These are phyloP conservation scores for Eupelmus urozonus DNA, from an alignment of 2,888 invertebrate species.

Conservation along the genomic window DNA sequence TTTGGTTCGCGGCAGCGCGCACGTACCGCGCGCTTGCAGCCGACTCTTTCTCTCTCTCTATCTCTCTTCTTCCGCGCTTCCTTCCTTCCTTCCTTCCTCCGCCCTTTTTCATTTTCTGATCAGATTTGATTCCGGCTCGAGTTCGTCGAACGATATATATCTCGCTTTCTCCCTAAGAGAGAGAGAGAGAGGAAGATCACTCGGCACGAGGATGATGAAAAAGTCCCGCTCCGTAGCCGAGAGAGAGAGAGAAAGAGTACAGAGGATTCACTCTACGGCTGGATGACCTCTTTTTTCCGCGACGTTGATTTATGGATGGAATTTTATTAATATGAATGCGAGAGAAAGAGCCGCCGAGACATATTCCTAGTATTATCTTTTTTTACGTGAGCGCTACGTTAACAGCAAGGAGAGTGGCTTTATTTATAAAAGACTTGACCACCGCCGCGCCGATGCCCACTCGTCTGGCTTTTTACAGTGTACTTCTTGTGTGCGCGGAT, in stretches of 20 bases:
- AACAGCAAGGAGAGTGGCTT: too few relatives aligned
- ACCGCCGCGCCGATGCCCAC: too few relatives aligned
- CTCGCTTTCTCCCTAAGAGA: neutral
- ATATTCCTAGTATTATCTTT: constrained; percentile 41
- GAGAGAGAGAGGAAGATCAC: neutral
- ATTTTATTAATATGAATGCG: constrained; percentile 53
- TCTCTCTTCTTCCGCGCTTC: constrained; percentile 18
- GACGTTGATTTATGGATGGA: constrained; percentile 43
- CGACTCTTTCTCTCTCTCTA: neutral
- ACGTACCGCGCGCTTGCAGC: too few relatives aligned
- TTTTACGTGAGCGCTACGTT: constrained; percentile 7
- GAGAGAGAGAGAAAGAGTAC: too few relatives aligned
- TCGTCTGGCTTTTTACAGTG: too few relatives aligned
- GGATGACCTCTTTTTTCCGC: constrained; percentile 40
- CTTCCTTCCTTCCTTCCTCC: neutral
- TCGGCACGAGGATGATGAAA: constrained; percentile 37
- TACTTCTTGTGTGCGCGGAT: too few relatives aligned
- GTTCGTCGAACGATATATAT: constrained; percentile 39
- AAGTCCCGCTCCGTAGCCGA: constrained; percentile 39
- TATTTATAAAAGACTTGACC: too few relatives aligned
- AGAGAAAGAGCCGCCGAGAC: constrained; percentile 32
- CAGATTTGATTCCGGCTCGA: constrained; percentile 52
- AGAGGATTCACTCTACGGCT: constrained; percentile 51
- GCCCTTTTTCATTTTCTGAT: constrained; percentile 39
- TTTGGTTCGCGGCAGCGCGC: constrained; percentile 28